Percentiles rank a stretch among this genome's conserved stretches.
Conservation (phyloP, 2,797 vertebrate species). For the Darevskia nairensis region DNA sequence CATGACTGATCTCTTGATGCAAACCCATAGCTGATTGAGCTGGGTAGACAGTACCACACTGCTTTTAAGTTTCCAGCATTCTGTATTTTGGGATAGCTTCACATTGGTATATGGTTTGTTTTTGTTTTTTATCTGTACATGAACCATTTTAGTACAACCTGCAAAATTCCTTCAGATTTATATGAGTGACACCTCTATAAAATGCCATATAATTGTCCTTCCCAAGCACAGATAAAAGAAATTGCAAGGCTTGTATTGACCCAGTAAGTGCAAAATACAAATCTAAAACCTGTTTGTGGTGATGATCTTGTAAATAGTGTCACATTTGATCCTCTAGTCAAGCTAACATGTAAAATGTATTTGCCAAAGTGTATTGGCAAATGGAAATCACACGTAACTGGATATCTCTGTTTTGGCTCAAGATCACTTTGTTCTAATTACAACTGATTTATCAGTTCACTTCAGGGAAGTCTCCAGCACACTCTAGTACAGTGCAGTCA, state of each 20-base stretch:
- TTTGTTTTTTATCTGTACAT: not conserved
- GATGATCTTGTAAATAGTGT: conserved; percentile 62
- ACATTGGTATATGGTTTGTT: not conserved
- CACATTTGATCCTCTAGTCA: conserved; percentile 60
- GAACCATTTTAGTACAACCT: not conserved
- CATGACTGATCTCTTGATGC: not conserved
- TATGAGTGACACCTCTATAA: not conserved
- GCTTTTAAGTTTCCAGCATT: not conserved
- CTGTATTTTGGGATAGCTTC: not conserved
- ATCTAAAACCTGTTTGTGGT: conserved; percentile 51
- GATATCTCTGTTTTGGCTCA: conserved; percentile 60
- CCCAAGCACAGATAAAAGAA: conserved; percentile 37
- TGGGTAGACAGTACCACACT: not conserved
- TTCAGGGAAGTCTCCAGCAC: conserved; percentile 51
- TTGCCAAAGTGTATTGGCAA: conserved; percentile 56
- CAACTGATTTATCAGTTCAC: conserved; percentile 65
- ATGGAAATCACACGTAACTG: conserved; percentile 56
- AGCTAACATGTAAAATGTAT: conserved; percentile 61
- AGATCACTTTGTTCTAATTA: conserved; percentile 69
- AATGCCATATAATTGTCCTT: conserved; percentile 40
- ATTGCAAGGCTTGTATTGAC: conserved; percentile 46
- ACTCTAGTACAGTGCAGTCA: conserved; percentile 42
- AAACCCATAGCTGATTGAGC: not conserved
- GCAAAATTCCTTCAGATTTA: conserved; percentile 13
- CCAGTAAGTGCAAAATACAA: conserved; percentile 52